These are phyloP conservation scores for Bufo bufo DNA, from an alignment of 2,113 vertebrate species.

Conservation along the genomic window DNA sequence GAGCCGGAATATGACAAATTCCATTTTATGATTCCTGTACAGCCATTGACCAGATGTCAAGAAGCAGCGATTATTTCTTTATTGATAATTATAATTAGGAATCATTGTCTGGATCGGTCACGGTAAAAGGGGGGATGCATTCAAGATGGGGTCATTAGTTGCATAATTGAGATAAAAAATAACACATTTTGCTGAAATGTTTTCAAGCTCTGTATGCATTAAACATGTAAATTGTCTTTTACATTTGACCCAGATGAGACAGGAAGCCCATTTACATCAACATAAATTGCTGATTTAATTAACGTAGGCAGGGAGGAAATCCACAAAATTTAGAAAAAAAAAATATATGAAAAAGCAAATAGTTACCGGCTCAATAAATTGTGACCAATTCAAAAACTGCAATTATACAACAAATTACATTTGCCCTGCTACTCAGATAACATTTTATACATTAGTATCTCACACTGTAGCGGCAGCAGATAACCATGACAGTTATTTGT, in stretches of 20 bases:
- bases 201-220: conserved; percentile 23
- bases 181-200: conserved; percentile 32
- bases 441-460: background rate
- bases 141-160: conserved; percentile 27
- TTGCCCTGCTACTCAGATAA: background rate
- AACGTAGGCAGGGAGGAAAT: background rate
- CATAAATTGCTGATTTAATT: conserved; percentile 45
- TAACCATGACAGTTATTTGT: background rate
- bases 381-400: background rate
- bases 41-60: conserved; percentile 27
- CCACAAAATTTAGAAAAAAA: background rate
- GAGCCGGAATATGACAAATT: background rate
- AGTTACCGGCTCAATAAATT: background rate
- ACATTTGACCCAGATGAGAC: conserved; percentile 35
- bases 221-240: conserved; percentile 39
- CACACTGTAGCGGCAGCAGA: background rate
- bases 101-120: background rate
- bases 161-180: conserved; percentile 25
- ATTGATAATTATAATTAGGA: conserved; percentile 45
- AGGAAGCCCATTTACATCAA: conserved; percentile 5
- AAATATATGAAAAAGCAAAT: background rate
- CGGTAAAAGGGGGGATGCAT: background rate
- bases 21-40: conserved; percentile 12
- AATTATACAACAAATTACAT: background rate
- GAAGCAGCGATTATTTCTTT: background rate